A percentile compares a stretch with the other conserved stretches of the same genome.
Evolutionary conservation across 2,113 vertebrate genomes (phyloP).

Genomic region (Ophiodon elongatus): DNA sequence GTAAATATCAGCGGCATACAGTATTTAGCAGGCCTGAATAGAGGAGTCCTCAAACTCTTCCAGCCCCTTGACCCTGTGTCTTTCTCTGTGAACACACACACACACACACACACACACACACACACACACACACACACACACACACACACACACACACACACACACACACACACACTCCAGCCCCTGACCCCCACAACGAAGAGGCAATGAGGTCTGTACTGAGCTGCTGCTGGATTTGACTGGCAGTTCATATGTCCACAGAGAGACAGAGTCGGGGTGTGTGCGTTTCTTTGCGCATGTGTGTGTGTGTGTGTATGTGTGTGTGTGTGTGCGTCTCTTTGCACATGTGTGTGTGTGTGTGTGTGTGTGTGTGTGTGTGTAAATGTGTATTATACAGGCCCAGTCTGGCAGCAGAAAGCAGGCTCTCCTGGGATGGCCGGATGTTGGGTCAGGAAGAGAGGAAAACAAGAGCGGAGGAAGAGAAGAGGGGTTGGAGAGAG

Average conservation of each 20-base stretch:
- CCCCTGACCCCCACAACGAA: conserved; percentile 59
- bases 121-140: conserved; percentile 41
- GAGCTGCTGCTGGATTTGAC: conserved; percentile 71
- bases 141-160: conserved; percentile 36
- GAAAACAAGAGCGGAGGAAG: conserved; percentile 68
- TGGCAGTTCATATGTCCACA: conserved; percentile 66
- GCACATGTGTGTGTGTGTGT: conserved; percentile 35
- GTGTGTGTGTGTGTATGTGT: conserved; percentile 34
- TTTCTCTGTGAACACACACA: conserved; percentile 18
- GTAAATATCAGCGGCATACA: conserved; percentile 70
- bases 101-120: conserved; percentile 41
- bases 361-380: conserved; percentile 26
- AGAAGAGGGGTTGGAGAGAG: conserved; percentile 44
- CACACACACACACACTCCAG: conserved; percentile 44
- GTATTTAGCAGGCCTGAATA: conserved; percentile 71
- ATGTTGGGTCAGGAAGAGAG: conserved; percentile 71
- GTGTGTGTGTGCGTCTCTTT: conserved; percentile 33
- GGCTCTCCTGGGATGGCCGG: conserved; percentile 70
- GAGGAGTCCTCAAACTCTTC: conserved; percentile 47
- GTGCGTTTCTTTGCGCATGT: neutral
- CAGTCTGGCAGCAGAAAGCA: conserved; percentile 65
- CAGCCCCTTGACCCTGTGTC: conserved; percentile 62
- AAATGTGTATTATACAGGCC: conserved; percentile 46
- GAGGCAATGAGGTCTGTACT: conserved; percentile 59
- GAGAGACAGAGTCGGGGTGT: conserved; percentile 44